phyloP scores from a whole-genome alignment of 2,797 vertebrate species.

The Sarcoramphus papa region DNA sequence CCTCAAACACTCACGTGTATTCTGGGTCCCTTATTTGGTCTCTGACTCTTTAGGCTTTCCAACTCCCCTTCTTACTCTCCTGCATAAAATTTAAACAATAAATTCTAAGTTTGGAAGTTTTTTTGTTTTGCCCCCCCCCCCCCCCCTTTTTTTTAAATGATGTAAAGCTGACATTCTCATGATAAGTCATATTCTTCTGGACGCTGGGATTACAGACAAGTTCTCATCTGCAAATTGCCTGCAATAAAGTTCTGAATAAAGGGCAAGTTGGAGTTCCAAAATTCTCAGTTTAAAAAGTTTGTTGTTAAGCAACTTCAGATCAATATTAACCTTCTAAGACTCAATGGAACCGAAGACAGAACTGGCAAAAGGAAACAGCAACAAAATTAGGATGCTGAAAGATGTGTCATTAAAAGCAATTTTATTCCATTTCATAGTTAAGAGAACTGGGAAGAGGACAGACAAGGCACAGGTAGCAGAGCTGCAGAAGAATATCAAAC shows the following conservation, averaged over 20 bases:
- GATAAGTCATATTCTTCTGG: background rate
- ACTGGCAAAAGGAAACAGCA: background rate
- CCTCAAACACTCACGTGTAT: background rate
- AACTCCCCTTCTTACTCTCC: background rate
- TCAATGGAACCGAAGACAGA: background rate
- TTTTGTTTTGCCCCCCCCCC: background rate
- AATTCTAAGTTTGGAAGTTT: accelerated
- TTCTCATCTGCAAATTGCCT: background rate
- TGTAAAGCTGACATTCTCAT: background rate
- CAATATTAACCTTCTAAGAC: background rate
- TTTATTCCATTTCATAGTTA: background rate
- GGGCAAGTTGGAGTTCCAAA: background rate
- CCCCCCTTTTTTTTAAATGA: background rate
- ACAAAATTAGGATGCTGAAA: background rate
- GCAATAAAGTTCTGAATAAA: background rate
- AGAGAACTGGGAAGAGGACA: background rate
- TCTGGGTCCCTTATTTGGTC: background rate
- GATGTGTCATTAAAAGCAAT: background rate
- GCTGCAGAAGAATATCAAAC: background rate
- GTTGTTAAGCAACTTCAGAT: background rate
- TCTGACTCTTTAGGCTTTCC: background rate
- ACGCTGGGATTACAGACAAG: background rate
- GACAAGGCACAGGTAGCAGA: background rate
- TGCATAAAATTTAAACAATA: background rate
- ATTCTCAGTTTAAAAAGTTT: background rate